phyloP scores from a whole-genome alignment of 2,888 invertebrate species.

The Malachius bipustulatus region DNA sequence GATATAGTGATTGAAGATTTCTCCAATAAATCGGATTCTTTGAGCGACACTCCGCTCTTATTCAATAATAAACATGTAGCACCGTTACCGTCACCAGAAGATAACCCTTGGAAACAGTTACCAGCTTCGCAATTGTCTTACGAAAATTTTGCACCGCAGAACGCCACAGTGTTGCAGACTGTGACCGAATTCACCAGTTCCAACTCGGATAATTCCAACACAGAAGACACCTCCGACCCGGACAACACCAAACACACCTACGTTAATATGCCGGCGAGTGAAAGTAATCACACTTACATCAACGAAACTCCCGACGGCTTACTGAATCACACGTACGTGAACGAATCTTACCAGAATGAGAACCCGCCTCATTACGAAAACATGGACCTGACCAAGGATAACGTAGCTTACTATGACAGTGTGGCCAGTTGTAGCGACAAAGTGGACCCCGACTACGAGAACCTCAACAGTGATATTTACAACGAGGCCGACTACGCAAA shows the following conservation, averaged over 20 bases:
- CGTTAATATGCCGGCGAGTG: neutral
- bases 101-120: slow-evolving; percentile 34
- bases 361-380: slow-evolving; percentile 10
- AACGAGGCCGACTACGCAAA: slow-evolving; percentile 27
- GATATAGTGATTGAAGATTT: neutral
- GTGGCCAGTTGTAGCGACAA: no score
- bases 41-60: slow-evolving; percentile 9
- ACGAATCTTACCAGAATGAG: neutral
- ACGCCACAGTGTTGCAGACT: neutral
- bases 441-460: slow-evolving; percentile 12
- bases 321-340: no score
- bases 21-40: neutral
- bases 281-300: no score
- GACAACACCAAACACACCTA: neutral
- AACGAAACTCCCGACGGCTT: no score
- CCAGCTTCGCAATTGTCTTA: slow-evolving; percentile 25
- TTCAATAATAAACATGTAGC: slow-evolving; percentile 22
- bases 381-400: no score
- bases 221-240: neutral
- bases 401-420: no score
- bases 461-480: slow-evolving; percentile 17
- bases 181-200: neutral
- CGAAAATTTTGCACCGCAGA: slow-evolving; percentile 12
- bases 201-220: neutral
- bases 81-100: slow-evolving; percentile 36